Evolutionary conservation across 2,113 vertebrate species (phyloP).

Genomic region (Erythrocebus patas): DNA sequence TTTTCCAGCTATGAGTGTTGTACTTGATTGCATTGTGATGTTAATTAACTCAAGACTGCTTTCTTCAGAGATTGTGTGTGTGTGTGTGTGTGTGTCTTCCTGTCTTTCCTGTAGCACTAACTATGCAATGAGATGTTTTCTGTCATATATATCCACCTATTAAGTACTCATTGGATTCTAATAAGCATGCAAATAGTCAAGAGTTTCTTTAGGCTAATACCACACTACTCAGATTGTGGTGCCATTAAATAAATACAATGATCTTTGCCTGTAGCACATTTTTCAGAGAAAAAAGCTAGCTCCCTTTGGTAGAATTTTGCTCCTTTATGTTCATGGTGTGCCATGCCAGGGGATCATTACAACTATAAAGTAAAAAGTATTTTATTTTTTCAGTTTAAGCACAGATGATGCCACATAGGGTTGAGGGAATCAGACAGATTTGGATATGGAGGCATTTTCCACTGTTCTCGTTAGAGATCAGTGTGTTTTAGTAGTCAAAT

Average conservation of each 20-base stretch:
- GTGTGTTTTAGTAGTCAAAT: neutral
- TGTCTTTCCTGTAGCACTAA: conserved; percentile 79
- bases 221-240: conserved; percentile 73
- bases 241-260: conserved; percentile 72
- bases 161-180: conserved; percentile 82
- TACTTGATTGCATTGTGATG: conserved; percentile 88
- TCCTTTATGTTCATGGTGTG: conserved; percentile 49
- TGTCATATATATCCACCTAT: conserved; percentile 83
- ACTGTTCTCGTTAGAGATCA: neutral
- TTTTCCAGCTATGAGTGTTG: conserved; percentile 84
- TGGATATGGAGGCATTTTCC: neutral
- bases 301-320: neutral
- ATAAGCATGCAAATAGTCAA: conserved; percentile 83
- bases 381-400: neutral
- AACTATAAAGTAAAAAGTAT: neutral
- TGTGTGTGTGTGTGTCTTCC: neutral
- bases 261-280: conserved; percentile 67
- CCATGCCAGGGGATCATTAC: neutral
- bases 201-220: conserved; percentile 83
- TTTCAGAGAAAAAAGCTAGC: conserved; percentile 23
- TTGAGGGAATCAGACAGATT: neutral
- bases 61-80: conserved; percentile 66
- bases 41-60: conserved; percentile 86
- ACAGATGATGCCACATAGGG: neutral
- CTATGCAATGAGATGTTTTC: conserved; percentile 83